Evolutionary conservation across 2,797 vertebrate genomes (phyloP).

Genomic region (Coilia nasus): DNA sequence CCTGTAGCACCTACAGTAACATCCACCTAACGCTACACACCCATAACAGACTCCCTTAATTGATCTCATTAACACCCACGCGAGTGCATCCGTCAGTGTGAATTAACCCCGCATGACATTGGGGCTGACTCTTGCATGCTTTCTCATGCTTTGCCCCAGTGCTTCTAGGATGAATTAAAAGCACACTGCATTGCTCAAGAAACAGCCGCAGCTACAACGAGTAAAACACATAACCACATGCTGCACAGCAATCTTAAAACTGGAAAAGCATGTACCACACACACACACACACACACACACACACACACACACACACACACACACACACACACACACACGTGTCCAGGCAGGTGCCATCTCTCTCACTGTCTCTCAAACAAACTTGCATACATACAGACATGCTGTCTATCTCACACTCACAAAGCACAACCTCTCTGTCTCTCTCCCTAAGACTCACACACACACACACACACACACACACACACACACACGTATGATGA

Average conservation of each 20-base stretch:
- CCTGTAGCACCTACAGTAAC: background rate
- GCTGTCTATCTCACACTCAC: no score
- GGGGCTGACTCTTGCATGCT: background rate
- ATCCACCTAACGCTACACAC: background rate
- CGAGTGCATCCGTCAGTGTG: background rate
- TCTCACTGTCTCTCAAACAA: background rate
- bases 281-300: background rate
- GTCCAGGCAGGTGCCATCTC: background rate
- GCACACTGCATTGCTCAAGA: background rate
- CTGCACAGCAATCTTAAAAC: background rate
- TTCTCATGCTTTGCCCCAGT: background rate
- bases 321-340: background rate
- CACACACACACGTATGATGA: no score
- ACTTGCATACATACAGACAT: background rate
- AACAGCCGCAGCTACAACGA: background rate
- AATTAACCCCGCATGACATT: background rate
- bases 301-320: background rate
- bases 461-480: no score
- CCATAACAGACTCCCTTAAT: background rate
- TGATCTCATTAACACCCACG: background rate
- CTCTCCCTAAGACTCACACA: background rate
- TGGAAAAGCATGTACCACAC: background rate
- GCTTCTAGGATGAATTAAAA: background rate
- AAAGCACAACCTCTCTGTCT: no score
- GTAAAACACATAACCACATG: background rate